A percentile compares a stretch with the other conserved stretches of the same genome.
These are phyloP conservation scores for Haliaeetus leucogaster DNA, from an alignment of 2,113 vertebrate genomes.

Conservation along the genomic window DNA sequence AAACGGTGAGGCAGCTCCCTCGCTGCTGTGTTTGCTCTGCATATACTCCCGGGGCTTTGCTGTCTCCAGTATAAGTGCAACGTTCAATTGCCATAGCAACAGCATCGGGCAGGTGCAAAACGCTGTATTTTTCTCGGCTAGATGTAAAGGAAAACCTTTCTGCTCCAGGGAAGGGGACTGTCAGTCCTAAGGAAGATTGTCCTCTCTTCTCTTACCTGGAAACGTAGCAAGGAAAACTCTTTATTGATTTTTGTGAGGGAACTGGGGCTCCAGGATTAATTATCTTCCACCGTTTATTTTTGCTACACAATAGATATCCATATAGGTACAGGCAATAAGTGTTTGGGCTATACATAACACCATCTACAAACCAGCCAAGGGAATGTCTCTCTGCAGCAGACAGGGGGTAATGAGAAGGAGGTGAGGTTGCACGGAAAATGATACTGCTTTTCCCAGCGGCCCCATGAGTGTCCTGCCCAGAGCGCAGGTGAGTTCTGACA, in stretches of 20 bases:
- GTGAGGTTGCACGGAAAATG: background rate
- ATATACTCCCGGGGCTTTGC: background rate
- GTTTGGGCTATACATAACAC: background rate
- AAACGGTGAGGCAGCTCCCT: background rate
- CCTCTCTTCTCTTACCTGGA: background rate
- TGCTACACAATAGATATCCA: background rate
- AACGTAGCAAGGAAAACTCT: background rate
- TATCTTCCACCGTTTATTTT: background rate
- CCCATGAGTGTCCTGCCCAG: background rate
- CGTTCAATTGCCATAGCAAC: constrained; percentile 47
- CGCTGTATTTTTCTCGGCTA: background rate
- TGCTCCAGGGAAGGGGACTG: background rate
- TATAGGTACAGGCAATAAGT: background rate
- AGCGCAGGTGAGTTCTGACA: background rate
- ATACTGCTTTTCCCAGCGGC: background rate
- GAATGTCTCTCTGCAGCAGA: background rate
- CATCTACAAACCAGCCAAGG: background rate
- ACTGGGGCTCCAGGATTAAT: constrained; percentile 24
- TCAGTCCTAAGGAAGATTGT: background rate
- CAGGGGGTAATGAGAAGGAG: background rate
- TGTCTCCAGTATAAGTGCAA: background rate
- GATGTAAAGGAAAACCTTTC: background rate
- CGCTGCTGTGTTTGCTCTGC: background rate
- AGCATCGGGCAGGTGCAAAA: constrained; percentile 10
- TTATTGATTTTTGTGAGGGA: background rate